Conservation (phyloP, 2,888 invertebrate genomes). For the Petrolisthes manimaculis region DNA sequence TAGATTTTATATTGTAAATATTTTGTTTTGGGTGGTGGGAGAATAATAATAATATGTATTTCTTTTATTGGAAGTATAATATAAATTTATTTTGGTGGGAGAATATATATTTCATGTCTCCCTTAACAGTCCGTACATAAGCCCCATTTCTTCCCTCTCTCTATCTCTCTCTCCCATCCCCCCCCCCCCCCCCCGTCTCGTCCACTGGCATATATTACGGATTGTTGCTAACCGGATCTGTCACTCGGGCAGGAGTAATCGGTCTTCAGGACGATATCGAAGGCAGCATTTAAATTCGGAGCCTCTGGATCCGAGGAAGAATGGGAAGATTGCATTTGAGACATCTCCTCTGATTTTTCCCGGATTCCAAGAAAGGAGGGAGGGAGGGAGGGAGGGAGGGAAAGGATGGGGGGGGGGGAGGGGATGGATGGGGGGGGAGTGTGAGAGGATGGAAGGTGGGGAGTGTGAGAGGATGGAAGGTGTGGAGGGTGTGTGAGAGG, state of each 20-base stretch:
- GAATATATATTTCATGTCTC: no score
- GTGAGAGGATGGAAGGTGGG: not conserved
- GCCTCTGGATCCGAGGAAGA: constrained; percentile 18
- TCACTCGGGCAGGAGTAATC: constrained; percentile 34
- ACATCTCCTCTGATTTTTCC: constrained; percentile 32
- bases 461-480: not conserved
- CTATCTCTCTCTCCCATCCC: no score
- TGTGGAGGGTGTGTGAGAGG: not conserved
- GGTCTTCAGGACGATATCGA: constrained; percentile 46
- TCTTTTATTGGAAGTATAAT: no score
- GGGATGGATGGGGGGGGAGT: not conserved
- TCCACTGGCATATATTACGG: constrained; percentile 33
- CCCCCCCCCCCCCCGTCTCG: not conserved
- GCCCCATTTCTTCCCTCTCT: no score
- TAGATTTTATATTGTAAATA: no score
- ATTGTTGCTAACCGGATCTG: constrained; percentile 39
- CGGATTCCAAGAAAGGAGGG: constrained; percentile 5
- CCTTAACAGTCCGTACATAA: no score
- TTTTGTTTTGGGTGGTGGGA: no score
- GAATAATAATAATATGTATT: no score
- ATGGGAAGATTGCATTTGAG: constrained; percentile 43
- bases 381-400: not conserved
- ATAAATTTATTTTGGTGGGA: no score
- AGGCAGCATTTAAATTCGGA: constrained; percentile 46
- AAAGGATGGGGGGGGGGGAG: not conserved